These are phyloP conservation scores for Dasyurus viverrinus DNA, from an alignment of 2,113 vertebrate genomes.

Conservation along the genomic window DNA sequence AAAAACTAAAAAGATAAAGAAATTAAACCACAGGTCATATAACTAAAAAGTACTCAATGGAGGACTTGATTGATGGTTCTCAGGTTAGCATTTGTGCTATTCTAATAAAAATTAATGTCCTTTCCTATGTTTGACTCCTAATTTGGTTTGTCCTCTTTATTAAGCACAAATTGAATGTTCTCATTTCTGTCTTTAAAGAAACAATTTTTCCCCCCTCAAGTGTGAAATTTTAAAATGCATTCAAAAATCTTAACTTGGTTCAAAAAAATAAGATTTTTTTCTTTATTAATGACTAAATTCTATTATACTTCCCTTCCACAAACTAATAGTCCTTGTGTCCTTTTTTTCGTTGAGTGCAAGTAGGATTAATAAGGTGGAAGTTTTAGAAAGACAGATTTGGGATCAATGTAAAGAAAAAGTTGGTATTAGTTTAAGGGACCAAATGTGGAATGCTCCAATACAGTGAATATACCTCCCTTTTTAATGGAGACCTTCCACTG, in stretches of 20 bases:
- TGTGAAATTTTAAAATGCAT: not conserved
- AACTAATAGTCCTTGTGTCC: not conserved
- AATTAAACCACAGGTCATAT: not conserved
- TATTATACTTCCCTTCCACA: not conserved
- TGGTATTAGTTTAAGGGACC: not conserved
- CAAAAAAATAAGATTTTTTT: not conserved
- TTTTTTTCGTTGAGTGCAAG: not conserved
- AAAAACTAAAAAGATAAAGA: not conserved
- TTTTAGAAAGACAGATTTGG: not conserved
- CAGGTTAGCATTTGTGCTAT: not conserved
- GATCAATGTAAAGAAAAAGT: not conserved
- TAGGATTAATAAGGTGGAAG: not conserved
- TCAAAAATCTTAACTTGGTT: not conserved
- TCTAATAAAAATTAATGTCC: not conserved
- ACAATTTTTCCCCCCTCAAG: not conserved
- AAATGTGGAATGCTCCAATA: not conserved
- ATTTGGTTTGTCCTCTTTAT: not conserved
- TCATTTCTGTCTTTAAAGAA: not conserved
- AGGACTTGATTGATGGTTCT: not conserved
- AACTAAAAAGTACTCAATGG: not conserved
- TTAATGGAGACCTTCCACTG: not conserved
- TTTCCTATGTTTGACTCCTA: not conserved
- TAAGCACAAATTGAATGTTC: not conserved
- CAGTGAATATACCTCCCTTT: not conserved
- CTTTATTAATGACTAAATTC: not conserved